Evolutionary conservation across 2,888 invertebrate species (phyloP).

Genomic region (Melanostoma mellinum): DNA sequence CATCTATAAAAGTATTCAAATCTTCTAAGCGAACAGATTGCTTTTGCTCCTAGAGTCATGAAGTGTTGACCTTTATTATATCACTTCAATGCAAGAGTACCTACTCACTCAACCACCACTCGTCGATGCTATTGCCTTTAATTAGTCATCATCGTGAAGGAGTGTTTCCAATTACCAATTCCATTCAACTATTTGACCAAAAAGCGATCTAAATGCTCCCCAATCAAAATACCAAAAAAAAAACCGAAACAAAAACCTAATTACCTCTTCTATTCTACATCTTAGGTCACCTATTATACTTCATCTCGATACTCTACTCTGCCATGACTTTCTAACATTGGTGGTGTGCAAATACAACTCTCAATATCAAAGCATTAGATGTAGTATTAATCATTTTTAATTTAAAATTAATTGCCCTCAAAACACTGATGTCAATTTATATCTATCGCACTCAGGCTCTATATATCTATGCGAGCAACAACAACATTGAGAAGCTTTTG

Average conservation of each 20-base stretch:
- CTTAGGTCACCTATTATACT: slow-evolving; percentile 24
- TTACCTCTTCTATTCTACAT: not conserved
- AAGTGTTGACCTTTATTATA: too few species aligned
- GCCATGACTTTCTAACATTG: slow-evolving; percentile 27
- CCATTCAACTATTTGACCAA: not conserved
- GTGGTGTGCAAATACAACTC: not conserved
- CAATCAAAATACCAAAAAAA: not conserved
- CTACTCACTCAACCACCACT: too few species aligned
- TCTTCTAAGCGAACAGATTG: too few species aligned
- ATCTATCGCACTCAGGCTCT: slow-evolving; percentile 18
- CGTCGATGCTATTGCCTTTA: too few species aligned
- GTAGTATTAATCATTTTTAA: slow-evolving; percentile 65
- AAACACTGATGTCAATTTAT: slow-evolving; percentile 63
- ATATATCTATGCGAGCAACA: not conserved
- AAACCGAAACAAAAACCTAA: not conserved
- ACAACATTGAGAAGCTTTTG: slow-evolving; percentile 23
- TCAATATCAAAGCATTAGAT: slow-evolving; percentile 41
- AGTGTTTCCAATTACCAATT: too few species aligned
- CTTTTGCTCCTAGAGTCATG: too few species aligned
- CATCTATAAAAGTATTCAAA: too few species aligned
- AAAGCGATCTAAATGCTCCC: slow-evolving; percentile 4
- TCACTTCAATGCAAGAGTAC: too few species aligned
- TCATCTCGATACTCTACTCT: not conserved
- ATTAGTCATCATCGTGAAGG: too few species aligned
- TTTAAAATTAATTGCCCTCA: slow-evolving; percentile 69